Evolutionary conservation across 23 tunicate species (phyloP).

Genomic region (Trididemnum clinides): DNA sequence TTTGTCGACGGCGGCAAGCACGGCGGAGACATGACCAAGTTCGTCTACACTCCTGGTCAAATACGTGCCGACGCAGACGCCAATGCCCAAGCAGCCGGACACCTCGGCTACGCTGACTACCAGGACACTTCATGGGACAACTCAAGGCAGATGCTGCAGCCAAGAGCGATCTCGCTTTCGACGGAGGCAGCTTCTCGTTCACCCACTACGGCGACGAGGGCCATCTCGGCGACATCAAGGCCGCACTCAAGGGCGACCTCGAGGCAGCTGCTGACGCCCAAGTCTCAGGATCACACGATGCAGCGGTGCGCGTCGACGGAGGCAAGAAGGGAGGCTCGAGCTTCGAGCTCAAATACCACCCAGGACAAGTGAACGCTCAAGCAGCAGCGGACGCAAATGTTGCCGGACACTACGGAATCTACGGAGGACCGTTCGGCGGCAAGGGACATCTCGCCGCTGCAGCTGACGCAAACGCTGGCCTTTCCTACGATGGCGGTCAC

Average conservation of each 20-base stretch:
- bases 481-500: background rate
- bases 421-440: conserved; percentile 6
- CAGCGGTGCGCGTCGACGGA: background rate
- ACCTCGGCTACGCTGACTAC: background rate
- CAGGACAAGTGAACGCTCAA: background rate
- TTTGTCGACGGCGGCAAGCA: background rate
- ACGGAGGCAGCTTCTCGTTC: background rate
- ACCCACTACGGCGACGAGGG: background rate
- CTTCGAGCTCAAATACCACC: background rate
- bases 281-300: background rate
- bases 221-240: background rate
- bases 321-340: conserved; percentile 7
- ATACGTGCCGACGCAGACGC: background rate
- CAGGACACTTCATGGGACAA: background rate
- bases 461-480: background rate
- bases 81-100: background rate
- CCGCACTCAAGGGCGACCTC: background rate
- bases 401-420: background rate
- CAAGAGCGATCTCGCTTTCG: conserved; percentile 1
- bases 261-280: background rate
- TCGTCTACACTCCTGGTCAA: conserved; percentile 5
- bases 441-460: background rate
- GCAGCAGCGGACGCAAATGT: background rate
- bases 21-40: background rate
- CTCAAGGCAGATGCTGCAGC: background rate